Conservation (phyloP, 2,797 vertebrate species). For the Zalophus californianus region DNA sequence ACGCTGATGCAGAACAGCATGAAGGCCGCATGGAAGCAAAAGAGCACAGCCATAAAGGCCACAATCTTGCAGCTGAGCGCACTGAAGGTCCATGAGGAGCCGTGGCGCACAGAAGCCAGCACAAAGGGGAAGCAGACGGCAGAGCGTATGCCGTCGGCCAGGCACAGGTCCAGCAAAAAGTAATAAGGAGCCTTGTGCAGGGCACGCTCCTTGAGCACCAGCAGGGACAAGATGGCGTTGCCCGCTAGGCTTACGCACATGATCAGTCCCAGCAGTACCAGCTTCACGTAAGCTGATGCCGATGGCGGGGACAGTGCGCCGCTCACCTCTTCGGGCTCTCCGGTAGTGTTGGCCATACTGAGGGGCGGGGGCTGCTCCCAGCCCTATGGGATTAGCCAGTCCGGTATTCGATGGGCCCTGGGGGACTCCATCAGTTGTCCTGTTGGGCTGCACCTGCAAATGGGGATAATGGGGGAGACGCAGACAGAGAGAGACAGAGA, state of each 20-base stretch:
- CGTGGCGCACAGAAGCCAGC: slow-evolving; percentile 93
- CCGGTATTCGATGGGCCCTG: slow-evolving; percentile 65
- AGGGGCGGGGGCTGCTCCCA: slow-evolving; percentile 76
- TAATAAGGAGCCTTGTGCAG: slow-evolving; percentile 95
- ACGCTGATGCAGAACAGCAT: slow-evolving; percentile 96
- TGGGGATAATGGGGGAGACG: slow-evolving; percentile 34
- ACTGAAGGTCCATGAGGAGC: slow-evolving; percentile 95
- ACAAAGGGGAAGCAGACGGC: slow-evolving; percentile 95
- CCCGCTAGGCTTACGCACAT: slow-evolving; percentile 94
- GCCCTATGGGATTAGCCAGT: slow-evolving; percentile 82
- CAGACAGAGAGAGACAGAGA: slow-evolving; percentile 69
- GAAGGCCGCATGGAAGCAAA: slow-evolving; percentile 96
- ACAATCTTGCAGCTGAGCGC: slow-evolving; percentile 95
- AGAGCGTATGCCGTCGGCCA: slow-evolving; percentile 94
- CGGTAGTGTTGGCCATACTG: slow-evolving; percentile 87
- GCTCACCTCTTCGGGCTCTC: slow-evolving; percentile 85
- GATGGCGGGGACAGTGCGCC: slow-evolving; percentile 85
- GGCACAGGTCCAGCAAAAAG: slow-evolving; percentile 94
- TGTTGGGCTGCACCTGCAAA: slow-evolving; percentile 73
- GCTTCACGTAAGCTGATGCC: slow-evolving; percentile 92
- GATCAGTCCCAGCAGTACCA: slow-evolving; percentile 93
- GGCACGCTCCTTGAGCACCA: slow-evolving; percentile 92
- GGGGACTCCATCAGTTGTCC: slow-evolving; percentile 83
- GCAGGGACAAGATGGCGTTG: slow-evolving; percentile 93
- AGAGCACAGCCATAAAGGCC: slow-evolving; percentile 96